Evolutionary conservation across 2,113 vertebrate genomes (phyloP), one percentile per base, ranked within the genome.

Genomic region (Hipposideros armiger): DNA sequence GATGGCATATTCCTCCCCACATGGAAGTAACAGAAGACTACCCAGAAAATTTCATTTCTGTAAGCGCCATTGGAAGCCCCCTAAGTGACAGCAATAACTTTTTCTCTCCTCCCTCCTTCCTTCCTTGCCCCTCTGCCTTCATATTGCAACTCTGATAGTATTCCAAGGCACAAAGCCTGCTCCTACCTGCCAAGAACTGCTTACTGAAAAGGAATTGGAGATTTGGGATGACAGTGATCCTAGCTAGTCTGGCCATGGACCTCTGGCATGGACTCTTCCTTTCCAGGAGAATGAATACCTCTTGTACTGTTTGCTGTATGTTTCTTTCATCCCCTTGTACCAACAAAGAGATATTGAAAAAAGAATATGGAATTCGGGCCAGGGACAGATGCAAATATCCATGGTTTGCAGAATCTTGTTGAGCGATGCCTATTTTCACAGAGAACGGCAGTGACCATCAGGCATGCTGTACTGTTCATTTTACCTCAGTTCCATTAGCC

Each of bases 361-460:
- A 82, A 96, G 96, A 97, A 97, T 96, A 93, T 94, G 96, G 96
- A 54, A 3, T 95, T 93, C 24, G 76, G 97, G 95, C 90, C 85
- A 95, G 97, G 97, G 92, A 78, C 91, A 95, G 96, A 94, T 97
- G 97, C 98, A 98, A 90, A 98, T 98, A 97, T 95, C 97, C 96
- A 86, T 96, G 97, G 95, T 98, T 97, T 95, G 50, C 76, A 92
- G 85, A 94, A 72, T 66, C 69, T 82, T 91, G 74, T 47, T 91
- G 69, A 87, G 70, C 76, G 78, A 78, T 94, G 93, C 80, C 91
- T 94, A 32, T 20, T 62, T 58, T 54, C 72, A 70, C 97, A 90
- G 92, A 92, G 72, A 87, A 67, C 1, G 54, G 95, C 96, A 91
- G 84, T 82, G 97, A 84, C 72, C 81, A 5, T 26, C 0, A 88